These are phyloP conservation scores for Trachelus troglodyta DNA, from an alignment of 2,888 invertebrate species.

Conservation along the genomic window DNA sequence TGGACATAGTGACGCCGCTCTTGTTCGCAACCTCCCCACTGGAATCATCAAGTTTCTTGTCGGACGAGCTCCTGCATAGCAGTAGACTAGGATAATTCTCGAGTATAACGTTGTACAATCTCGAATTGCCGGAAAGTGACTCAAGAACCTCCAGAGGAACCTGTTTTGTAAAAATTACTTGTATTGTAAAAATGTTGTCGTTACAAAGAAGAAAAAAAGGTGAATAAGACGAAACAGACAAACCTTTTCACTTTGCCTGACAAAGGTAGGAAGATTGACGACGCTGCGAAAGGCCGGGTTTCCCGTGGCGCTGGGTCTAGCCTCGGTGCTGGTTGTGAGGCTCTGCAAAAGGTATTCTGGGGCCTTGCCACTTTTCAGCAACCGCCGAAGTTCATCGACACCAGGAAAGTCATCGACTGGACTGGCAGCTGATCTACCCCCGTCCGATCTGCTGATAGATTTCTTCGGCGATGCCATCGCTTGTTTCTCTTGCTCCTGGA, in stretches of 20 bases:
- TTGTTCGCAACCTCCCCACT: slow-evolving; percentile 65
- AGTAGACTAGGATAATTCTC: slow-evolving; percentile 80
- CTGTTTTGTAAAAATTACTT: slow-evolving; percentile 56
- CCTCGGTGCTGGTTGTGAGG: slow-evolving; percentile 72
- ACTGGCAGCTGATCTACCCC: slow-evolving; percentile 68
- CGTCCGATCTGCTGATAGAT: slow-evolving; percentile 69
- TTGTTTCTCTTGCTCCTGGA: slow-evolving; percentile 72
- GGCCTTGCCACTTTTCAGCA: slow-evolving; percentile 78
- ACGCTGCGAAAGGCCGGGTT: slow-evolving; percentile 72
- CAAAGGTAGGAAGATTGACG: slow-evolving; percentile 80
- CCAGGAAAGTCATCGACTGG: slow-evolving; percentile 73
- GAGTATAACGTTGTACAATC: slow-evolving; percentile 76
- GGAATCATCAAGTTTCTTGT: slow-evolving; percentile 70
- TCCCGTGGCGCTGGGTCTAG: slow-evolving; percentile 69
- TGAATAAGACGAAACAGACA: slow-evolving; percentile 16
- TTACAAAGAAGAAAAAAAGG: background rate
- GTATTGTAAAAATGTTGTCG: background rate
- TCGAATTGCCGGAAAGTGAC: slow-evolving; percentile 73
- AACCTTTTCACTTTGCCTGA: slow-evolving; percentile 77
- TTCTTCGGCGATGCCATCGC: slow-evolving; percentile 65
- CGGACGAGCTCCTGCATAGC: slow-evolving; percentile 74
- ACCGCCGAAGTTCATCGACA: slow-evolving; percentile 74
- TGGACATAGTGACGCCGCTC: slow-evolving; percentile 73
- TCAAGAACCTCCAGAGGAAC: slow-evolving; percentile 75
- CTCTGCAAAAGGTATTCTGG: slow-evolving; percentile 76